Evolutionary conservation across 2,113 vertebrate species (phyloP).

Genomic region (Pantherophis guttatus): DNA sequence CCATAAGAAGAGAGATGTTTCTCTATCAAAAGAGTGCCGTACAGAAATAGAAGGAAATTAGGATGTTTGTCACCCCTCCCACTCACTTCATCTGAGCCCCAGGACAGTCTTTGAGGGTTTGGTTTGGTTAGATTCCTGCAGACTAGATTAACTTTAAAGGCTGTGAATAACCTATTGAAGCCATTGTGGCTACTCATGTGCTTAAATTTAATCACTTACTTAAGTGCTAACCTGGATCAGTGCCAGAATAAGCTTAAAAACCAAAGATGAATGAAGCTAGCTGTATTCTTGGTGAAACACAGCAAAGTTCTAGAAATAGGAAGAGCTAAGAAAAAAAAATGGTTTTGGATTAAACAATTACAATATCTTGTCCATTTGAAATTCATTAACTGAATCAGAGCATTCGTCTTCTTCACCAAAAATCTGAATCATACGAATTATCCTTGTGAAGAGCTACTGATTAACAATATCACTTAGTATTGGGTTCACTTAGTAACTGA

Average conservation of each 20-base stretch:
- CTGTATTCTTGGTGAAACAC: neutral
- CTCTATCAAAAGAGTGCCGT: neutral
- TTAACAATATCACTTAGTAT: neutral
- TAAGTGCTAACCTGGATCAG: conserved; percentile 20
- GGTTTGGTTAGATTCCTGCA: conserved; percentile 2
- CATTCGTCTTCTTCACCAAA: conserved; percentile 5
- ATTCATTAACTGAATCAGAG: neutral
- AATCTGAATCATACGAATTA: neutral
- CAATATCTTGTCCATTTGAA: neutral
- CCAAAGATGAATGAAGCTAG: neutral
- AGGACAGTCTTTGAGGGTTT: neutral
- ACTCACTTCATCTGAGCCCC: neutral
- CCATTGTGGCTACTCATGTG: conserved; percentile 17
- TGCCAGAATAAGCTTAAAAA: conserved; percentile 20
- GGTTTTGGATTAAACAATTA: neutral
- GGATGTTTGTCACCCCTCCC: neutral
- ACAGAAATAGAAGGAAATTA: neutral
- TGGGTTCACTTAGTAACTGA: neutral
- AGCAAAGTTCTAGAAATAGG: neutral
- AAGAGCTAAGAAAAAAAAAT: neutral
- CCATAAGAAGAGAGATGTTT: neutral
- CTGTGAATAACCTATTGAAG: conserved; percentile 11
- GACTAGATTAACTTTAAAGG: conserved; percentile 7
- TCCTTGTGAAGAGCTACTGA: neutral
- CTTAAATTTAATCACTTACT: conserved; percentile 21